Evolutionary conservation across 2,113 vertebrate genomes (phyloP).

Genomic region (Apodemus speciosus): DNA sequence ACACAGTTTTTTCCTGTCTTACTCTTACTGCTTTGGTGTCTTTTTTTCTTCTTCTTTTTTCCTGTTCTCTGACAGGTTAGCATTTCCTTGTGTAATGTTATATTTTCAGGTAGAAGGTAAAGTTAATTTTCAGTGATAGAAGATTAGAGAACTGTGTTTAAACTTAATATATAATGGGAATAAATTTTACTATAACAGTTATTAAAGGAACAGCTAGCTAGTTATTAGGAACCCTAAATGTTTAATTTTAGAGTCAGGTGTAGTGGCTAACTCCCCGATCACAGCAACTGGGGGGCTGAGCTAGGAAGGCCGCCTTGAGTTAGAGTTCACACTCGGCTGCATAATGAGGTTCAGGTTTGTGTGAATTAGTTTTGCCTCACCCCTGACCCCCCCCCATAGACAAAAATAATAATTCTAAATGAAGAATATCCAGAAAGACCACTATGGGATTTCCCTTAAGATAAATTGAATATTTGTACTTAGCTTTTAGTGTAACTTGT

Average conservation of each 20-base stretch:
- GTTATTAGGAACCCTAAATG: constrained; percentile 26
- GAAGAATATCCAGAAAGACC: constrained; percentile 38
- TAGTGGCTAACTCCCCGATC: too few species aligned
- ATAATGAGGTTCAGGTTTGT: background rate
- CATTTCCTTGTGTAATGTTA: background rate
- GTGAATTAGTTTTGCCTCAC: background rate
- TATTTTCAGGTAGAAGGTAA: background rate
- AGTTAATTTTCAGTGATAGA: constrained; percentile 37
- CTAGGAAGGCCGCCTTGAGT: background rate
- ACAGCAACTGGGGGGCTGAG: background rate
- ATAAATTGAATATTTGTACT: constrained; percentile 12
- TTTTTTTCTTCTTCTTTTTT: background rate
- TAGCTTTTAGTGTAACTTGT: background rate
- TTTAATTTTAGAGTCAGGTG: background rate
- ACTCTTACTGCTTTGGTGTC: background rate
- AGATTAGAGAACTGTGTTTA: background rate
- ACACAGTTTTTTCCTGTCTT: background rate
- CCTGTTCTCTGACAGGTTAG: constrained; percentile 35
- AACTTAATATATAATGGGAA: background rate
- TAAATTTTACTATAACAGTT: background rate
- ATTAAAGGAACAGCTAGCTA: background rate
- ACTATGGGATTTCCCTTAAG: background rate
- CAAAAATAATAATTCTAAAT: background rate
- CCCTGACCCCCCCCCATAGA: background rate
- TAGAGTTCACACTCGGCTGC: background rate